Evolutionary conservation across 1,140 invertebrate species (phyloP), one percentile per base, ranked within the genome.

Genomic region (Megalopta genalis): DNA sequence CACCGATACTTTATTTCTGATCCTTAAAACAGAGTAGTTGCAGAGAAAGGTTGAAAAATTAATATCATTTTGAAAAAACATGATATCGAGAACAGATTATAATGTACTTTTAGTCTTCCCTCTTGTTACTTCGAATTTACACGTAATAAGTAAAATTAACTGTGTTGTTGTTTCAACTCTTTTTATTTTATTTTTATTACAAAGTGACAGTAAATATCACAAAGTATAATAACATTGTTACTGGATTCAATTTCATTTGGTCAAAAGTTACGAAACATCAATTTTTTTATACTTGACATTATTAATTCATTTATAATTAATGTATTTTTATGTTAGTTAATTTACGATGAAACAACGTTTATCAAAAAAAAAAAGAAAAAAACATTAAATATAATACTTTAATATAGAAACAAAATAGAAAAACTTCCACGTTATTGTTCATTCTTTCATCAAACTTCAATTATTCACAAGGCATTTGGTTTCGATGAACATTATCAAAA

Each of bases 101-200:
- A 27, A 59, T 77, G n/a, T 71, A 63, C 42, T 78, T 46, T 46
- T 23, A 64, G 76, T 78, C 69, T 78, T 78, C 69, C 76, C 16
- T 77, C 27, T 60, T 18, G 27, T 70, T 71, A 67, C 23, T 5
- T 32, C 32, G 62, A 62, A 71, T 63, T 16, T 39, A 39, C 12
- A 42, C 37, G 2, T 46, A 14, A 10, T 16, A 46, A 16, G 39
- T 66, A 10, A 25, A 46, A 66, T 42, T 63, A 66, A 46, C 46
- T 46, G 63, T 8, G 39, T 49, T 52, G n/a, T 49, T 52, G 16
- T 39, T 78, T 64, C 10, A 46, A 46, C 10, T 12, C 8, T 12
- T 46, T 46, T 37, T 62, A 32, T 12, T 18, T 7, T 18, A 32
- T 60, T 37, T 23, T 69, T 63, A 37, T 62, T n/a, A 52, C 10